Conservation (phyloP, 2,113 vertebrate species). For the Malurus cyaneus region DNA sequence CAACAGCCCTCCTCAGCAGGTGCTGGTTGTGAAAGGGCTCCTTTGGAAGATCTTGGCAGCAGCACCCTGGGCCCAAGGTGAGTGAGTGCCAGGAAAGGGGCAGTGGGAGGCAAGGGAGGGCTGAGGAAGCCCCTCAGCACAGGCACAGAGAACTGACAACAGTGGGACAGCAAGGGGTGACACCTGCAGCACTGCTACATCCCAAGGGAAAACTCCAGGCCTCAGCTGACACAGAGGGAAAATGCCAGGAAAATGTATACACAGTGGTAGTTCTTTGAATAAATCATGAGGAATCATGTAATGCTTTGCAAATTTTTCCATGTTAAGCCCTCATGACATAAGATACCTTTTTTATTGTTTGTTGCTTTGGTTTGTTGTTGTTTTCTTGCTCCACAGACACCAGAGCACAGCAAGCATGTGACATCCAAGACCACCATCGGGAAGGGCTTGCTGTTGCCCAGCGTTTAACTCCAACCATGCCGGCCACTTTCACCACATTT, state of each 20-base stretch:
- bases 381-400: background rate
- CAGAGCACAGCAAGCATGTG: background rate
- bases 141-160: background rate
- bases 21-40: background rate
- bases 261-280: background rate
- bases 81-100: background rate
- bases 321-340: background rate
- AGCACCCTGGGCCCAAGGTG: background rate
- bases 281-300: background rate
- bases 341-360: background rate
- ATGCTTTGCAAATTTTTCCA: background rate
- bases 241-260: background rate
- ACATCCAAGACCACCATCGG: rapidly evolving
- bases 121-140: background rate
- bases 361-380: background rate
- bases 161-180: background rate
- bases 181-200: background rate
- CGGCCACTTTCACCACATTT: background rate
- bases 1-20: background rate
- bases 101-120: rapidly evolving
- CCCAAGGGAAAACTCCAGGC: background rate
- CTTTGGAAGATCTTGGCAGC: background rate
- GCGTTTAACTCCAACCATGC: rapidly evolving
- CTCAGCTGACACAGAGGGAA: background rate
- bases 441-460: background rate